Conservation (phyloP, 1,140 invertebrate genomes). For the Gonatopus flavifemur region DNA sequence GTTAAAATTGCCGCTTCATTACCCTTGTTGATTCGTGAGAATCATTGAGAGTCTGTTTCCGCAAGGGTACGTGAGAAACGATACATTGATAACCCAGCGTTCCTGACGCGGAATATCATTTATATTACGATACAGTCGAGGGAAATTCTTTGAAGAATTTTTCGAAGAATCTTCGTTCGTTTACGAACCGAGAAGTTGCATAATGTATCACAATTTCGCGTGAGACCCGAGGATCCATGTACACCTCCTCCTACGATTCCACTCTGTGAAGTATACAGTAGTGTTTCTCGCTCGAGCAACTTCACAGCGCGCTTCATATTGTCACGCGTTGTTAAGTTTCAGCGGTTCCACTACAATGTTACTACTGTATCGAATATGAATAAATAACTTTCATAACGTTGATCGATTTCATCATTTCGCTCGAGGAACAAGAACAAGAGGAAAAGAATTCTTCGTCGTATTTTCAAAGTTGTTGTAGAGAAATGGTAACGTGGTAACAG, state of each 20-base stretch:
- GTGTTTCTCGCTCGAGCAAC: slow-evolving; percentile 42
- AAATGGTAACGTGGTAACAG: too few species aligned
- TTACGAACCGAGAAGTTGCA: slow-evolving; percentile 55
- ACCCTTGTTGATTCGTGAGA: too few species aligned
- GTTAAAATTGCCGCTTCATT: too few species aligned
- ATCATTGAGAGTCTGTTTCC: neutral
- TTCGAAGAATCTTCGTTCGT: slow-evolving; percentile 41
- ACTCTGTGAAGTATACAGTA: neutral
- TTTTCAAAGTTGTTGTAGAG: too few species aligned
- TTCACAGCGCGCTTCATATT: slow-evolving; percentile 51
- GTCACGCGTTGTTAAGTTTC: slow-evolving; percentile 56
- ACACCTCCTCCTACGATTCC: neutral
- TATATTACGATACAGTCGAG: neutral
- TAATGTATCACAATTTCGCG: slow-evolving; percentile 52
- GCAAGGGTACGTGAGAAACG: slow-evolving; percentile 23
- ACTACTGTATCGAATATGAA: too few species aligned
- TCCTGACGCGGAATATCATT: neutral
- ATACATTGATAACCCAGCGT: slow-evolving; percentile 15
- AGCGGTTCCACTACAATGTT: too few species aligned
- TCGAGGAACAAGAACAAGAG: too few species aligned
- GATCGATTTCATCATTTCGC: too few species aligned
- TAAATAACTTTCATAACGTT: too few species aligned
- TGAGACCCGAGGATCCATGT: slow-evolving; percentile 23
- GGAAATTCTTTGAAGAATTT: slow-evolving; percentile 9
- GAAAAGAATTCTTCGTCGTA: too few species aligned